phyloP scores from a whole-genome alignment of 92 coral and sea anemone genomes.

The Diadumene lineata region DNA sequence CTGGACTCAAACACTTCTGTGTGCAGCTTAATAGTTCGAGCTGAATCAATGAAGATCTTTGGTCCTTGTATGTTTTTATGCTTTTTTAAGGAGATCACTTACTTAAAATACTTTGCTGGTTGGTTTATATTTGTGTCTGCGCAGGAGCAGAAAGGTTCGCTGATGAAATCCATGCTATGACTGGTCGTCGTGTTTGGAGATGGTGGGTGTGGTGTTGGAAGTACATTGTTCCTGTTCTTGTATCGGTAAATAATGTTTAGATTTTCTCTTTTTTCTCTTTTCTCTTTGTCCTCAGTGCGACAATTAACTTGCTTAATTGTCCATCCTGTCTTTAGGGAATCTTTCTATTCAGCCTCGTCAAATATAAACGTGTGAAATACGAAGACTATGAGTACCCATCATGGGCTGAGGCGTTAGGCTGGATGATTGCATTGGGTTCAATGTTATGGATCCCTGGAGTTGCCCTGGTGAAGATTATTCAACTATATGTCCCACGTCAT shows the following conservation, averaged over 20 bases:
- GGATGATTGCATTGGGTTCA: slow-evolving; percentile 73
- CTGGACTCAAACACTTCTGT: no score
- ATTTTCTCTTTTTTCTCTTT: background rate
- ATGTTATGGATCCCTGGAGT: slow-evolving; percentile 71
- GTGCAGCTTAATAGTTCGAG: no score
- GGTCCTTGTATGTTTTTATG: no score
- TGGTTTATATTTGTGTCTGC: background rate
- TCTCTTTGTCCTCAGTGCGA: background rate
- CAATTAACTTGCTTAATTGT: background rate
- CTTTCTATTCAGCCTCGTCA: slow-evolving; percentile 74
- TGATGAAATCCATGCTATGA: slow-evolving; percentile 52
- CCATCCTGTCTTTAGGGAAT: slow-evolving; percentile 47
- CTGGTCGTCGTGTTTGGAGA: slow-evolving; percentile 57
- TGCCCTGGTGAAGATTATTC: slow-evolving; percentile 48
- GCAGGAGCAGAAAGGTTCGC: slow-evolving; percentile 72
- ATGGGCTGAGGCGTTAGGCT: slow-evolving; percentile 84
- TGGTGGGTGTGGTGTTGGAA: slow-evolving; percentile 94
- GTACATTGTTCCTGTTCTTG: slow-evolving; percentile 61
- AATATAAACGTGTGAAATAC: slow-evolving; percentile 65
- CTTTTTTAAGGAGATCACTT: no score
- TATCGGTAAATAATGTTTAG: slow-evolving; percentile 33
- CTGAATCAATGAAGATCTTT: no score
- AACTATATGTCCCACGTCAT: slow-evolving; percentile 26
- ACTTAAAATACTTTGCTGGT: no score
- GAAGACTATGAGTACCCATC: slow-evolving; percentile 67